phyloP scores from a whole-genome alignment of 2,797 vertebrate genomes.

The Pterois miles region DNA sequence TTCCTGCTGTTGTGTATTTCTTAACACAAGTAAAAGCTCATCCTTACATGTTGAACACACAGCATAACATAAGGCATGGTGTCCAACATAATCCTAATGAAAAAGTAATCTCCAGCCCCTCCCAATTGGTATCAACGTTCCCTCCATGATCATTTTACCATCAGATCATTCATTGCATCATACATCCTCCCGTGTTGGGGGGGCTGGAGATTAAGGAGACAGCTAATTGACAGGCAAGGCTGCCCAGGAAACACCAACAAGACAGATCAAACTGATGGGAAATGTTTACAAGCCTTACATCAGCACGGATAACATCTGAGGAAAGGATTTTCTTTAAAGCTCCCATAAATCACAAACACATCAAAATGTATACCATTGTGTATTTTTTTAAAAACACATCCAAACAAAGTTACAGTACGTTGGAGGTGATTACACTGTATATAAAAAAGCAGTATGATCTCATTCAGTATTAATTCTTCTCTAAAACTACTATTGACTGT shows the following conservation, averaged over 20 bases:
- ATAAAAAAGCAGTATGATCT: not conserved
- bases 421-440: conserved; percentile 6
- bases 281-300: conserved; percentile 79
- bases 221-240: conserved; percentile 80
- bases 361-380: conserved; percentile 57
- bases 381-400: conserved; percentile 35
- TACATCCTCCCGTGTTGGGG: conserved; percentile 46
- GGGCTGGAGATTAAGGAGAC: conserved; percentile 79
- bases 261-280: conserved; percentile 74
- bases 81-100: conserved; percentile 46
- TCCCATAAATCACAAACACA: conserved; percentile 62
- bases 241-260: conserved; percentile 71
- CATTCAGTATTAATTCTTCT: not conserved
- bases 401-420: conserved; percentile 29
- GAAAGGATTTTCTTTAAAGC: conserved; percentile 69
- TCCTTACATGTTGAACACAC: not conserved
- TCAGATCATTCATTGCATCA: conserved; percentile 81
- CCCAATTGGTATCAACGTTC: conserved; percentile 46
- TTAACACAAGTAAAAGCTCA: not conserved
- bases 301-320: conserved; percentile 69
- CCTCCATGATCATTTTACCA: conserved; percentile 65
- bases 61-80: conserved; percentile 1
- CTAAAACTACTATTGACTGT: not conserved
- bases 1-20: not conserved
- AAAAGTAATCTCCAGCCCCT: conserved; percentile 33